Conservation (phyloP, 2,113 vertebrate genomes). For the Coreoperca whiteheadi region DNA sequence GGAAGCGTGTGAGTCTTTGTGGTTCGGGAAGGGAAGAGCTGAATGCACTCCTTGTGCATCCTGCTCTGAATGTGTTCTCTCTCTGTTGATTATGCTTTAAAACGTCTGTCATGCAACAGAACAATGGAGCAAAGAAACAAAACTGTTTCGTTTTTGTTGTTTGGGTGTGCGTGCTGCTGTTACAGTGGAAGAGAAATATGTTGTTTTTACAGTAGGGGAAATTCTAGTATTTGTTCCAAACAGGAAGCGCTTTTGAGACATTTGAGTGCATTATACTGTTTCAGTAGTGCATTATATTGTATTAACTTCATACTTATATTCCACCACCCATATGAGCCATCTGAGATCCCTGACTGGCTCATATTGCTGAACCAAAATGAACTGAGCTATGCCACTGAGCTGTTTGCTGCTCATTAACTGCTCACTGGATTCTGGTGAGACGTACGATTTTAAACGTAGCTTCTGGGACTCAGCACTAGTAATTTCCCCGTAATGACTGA, state of each 20-base stretch:
- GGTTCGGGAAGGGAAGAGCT: slow-evolving; percentile 25
- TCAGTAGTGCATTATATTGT: slow-evolving; percentile 32
- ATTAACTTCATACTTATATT: slow-evolving; percentile 34
- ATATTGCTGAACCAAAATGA: slow-evolving; percentile 41
- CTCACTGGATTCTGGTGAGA: slow-evolving; percentile 39
- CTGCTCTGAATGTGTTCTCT: slow-evolving; percentile 72
- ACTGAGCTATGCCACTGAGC: slow-evolving; percentile 44
- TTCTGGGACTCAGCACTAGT: slow-evolving; percentile 45
- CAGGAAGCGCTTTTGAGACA: slow-evolving; percentile 39
- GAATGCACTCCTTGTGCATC: slow-evolving; percentile 48
- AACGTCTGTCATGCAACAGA: slow-evolving; percentile 64
- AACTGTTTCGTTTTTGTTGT: slow-evolving; percentile 5
- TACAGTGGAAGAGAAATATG: neutral
- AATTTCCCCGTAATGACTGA: slow-evolving; percentile 34
- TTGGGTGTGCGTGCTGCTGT: slow-evolving; percentile 39
- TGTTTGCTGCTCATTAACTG: slow-evolving; percentile 45
- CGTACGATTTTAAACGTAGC: slow-evolving; percentile 43
- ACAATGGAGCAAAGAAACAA: slow-evolving; percentile 70
- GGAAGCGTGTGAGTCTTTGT: slow-evolving; percentile 42
- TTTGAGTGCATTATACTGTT: slow-evolving; percentile 44
- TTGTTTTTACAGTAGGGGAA: slow-evolving; percentile 32
- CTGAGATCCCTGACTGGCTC: slow-evolving; percentile 40
- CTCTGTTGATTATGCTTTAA: slow-evolving; percentile 80
- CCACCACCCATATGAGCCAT: slow-evolving; percentile 13
- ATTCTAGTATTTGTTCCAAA: slow-evolving; percentile 43